Percentiles rank a stretch among this genome's conserved stretches.
Conservation (phyloP, 2,888 invertebrate genomes). For the Ditula angustiorana region DNA sequence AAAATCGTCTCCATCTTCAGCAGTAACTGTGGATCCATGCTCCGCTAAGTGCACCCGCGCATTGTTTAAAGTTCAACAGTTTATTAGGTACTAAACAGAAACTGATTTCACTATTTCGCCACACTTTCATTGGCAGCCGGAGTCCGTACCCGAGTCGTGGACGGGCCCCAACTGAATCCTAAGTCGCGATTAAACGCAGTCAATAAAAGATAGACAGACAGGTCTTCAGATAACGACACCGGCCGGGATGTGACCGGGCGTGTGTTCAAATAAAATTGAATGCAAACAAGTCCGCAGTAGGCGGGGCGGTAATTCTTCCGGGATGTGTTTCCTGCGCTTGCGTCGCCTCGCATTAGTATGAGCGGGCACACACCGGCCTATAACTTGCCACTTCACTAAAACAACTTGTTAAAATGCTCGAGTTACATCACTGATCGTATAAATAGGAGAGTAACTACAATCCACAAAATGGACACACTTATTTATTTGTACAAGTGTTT, state of each 20-base stretch:
- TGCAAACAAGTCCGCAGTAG: slow-evolving; percentile 68
- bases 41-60: slow-evolving; percentile 36
- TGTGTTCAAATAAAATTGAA: slow-evolving; percentile 46
- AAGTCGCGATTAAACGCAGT: slow-evolving; percentile 47
- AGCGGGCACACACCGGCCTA: slow-evolving; percentile 57
- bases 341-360: slow-evolving; percentile 65
- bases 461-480: background rate
- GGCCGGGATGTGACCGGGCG: slow-evolving; percentile 25
- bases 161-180: slow-evolving; percentile 50
- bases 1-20: slow-evolving; percentile 61
- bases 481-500: slow-evolving; percentile 21
- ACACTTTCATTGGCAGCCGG: slow-evolving; percentile 64
- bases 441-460: background rate
- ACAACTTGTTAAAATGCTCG: background rate
- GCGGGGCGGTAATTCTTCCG: slow-evolving; percentile 78
- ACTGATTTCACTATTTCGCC: slow-evolving; percentile 66
- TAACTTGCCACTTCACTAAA: slow-evolving; percentile 8
- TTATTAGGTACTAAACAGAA: slow-evolving; percentile 50
- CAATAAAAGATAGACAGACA: slow-evolving; percentile 15
- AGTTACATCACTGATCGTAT: background rate
- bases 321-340: slow-evolving; percentile 80
- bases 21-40: slow-evolving; percentile 53
- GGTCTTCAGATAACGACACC: slow-evolving; percentile 13
- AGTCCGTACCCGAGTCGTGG: slow-evolving; percentile 38
- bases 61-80: slow-evolving; percentile 48